Evolutionary conservation across 1,140 invertebrate genomes (phyloP).

Genomic region (Rhynchophorus ferrugineus): DNA sequence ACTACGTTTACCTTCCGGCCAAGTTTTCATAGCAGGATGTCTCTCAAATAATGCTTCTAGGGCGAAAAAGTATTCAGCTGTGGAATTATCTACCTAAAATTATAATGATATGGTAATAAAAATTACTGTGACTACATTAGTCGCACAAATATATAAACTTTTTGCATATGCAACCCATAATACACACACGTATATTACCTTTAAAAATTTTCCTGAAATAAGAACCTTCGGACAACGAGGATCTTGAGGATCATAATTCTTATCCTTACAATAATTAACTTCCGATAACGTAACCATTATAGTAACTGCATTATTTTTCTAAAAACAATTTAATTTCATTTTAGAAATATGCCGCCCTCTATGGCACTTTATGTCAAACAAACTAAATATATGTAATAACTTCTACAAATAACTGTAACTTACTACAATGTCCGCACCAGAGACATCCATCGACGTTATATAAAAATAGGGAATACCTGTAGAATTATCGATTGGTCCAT

Average conservation of each 20-base stretch:
- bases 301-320: conserved; percentile 58
- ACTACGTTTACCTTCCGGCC: conserved; percentile 36
- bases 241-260: conserved; percentile 68
- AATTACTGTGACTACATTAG: too few relatives aligned
- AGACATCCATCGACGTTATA: conserved; percentile 67
- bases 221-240: conserved; percentile 69
- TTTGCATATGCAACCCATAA: too few relatives aligned
- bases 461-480: conserved; percentile 71
- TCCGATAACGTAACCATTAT: conserved; percentile 62
- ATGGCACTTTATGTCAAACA: not conserved
- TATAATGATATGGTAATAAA: too few relatives aligned
- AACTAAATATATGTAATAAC: not conserved
- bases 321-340: conserved; percentile 4
- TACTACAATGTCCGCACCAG: conserved; percentile 62
- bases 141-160: too few relatives aligned
- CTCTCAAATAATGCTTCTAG: conserved; percentile 55
- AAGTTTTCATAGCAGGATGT: conserved; percentile 50
- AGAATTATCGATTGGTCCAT: conserved; percentile 59
- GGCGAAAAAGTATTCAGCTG: conserved; percentile 53
- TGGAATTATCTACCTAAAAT: conserved; percentile 50
- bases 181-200: too few relatives aligned
- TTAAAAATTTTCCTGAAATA: conserved; percentile 59
- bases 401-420: conserved; percentile 22
- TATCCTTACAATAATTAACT: conserved; percentile 54
- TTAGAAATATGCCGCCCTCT: not conserved